Conservation (phyloP, 2,888 invertebrate species). For the Gastracanthus pulcherrimus region DNA sequence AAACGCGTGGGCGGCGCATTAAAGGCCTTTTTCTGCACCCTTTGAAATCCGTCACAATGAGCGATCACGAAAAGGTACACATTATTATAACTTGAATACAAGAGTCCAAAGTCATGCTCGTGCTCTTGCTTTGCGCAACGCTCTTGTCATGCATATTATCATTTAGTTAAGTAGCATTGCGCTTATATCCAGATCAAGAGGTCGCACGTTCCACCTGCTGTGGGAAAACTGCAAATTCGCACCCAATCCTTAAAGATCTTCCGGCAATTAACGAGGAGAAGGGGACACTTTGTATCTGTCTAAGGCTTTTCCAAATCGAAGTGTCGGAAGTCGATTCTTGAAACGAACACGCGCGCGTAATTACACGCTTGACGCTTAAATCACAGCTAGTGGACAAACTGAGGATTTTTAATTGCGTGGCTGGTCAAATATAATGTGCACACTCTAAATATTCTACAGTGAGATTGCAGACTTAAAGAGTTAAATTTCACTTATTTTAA, state of each 20-base stretch:
- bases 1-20: no score
- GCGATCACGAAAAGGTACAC: no score
- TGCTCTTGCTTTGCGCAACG: neutral
- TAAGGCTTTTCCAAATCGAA: neutral
- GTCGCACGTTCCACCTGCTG: neutral
- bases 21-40: no score
- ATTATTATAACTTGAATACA: no score
- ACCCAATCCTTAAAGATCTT: neutral
- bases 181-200: constrained; percentile 17
- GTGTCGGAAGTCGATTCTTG: constrained; percentile 18
- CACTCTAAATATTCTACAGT: no score
- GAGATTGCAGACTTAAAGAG: no score
- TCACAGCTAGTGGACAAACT: neutral
- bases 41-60: neutral
- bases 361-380: constrained; percentile 18
- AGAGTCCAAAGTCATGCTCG: neutral
- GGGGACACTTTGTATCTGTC: neutral
- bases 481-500: neutral
- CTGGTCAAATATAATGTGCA: neutral
- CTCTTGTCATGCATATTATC: neutral
- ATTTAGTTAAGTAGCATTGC: neutral
- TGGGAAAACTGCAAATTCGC: constrained; percentile 31
- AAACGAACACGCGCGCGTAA: neutral
- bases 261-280: neutral
- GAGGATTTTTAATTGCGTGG: neutral